Evolutionary conservation across 2,888 invertebrate species (phyloP).

Genomic region (Heliothis peltigera): DNA sequence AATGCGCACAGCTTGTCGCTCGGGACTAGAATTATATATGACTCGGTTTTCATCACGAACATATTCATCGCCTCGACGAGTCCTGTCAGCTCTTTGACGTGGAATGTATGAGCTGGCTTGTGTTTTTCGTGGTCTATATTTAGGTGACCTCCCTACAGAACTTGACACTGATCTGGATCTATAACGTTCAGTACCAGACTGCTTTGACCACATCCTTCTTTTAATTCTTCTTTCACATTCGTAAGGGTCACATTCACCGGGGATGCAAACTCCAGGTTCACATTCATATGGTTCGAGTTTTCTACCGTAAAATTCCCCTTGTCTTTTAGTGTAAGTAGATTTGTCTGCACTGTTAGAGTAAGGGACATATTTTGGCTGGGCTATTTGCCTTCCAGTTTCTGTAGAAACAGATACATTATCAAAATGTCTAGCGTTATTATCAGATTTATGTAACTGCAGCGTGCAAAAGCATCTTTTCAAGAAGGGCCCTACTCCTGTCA

Average conservation of each 20-base stretch:
- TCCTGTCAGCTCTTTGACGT: background rate
- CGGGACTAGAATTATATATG: background rate
- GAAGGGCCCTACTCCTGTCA: slow-evolving; percentile 56
- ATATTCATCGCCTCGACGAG: slow-evolving; percentile 1
- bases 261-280: slow-evolving; percentile 65
- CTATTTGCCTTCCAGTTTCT: slow-evolving; percentile 36
- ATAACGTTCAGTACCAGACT: slow-evolving; percentile 16
- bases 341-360: slow-evolving; percentile 2
- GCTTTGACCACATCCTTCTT: slow-evolving; percentile 29
- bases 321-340: slow-evolving; percentile 5
- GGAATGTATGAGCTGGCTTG: slow-evolving; percentile 18
- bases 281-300: slow-evolving; percentile 60
- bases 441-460: slow-evolving; percentile 58
- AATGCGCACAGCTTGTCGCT: slow-evolving; percentile 56
- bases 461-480: slow-evolving; percentile 71
- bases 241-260: slow-evolving; percentile 65
- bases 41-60: background rate
- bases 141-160: slow-evolving; percentile 12
- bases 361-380: slow-evolving; percentile 12
- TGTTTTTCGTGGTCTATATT: slow-evolving; percentile 4
- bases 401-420: slow-evolving; percentile 20
- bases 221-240: slow-evolving; percentile 59
- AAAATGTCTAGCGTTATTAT: slow-evolving; percentile 18
- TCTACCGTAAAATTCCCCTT: background rate
- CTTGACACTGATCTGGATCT: slow-evolving; percentile 31